A percentile compares a stretch with the other conserved stretches of the same genome.
Conservation (phyloP, 2,888 invertebrate species). For the Agapostemon virescens region DNA sequence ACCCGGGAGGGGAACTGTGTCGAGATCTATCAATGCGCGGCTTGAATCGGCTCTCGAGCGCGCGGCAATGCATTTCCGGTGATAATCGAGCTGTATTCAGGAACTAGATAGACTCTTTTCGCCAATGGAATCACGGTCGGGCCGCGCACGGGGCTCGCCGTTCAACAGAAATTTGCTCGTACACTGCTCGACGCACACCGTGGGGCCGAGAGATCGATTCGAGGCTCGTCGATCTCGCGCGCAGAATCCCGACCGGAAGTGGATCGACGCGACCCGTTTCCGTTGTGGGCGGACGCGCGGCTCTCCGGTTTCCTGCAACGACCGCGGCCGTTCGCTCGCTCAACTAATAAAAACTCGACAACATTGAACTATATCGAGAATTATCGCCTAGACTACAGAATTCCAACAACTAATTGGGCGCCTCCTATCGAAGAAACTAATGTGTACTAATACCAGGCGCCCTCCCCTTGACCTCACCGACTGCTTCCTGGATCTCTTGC, state of each 20-base stretch:
- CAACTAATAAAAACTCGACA: constrained; percentile 74
- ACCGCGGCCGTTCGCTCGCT: constrained; percentile 51
- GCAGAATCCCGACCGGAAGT: neutral
- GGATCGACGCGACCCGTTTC: constrained; percentile 16
- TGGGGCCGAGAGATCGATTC: constrained; percentile 7
- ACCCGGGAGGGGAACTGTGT: neutral
- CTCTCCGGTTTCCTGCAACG: constrained; percentile 45
- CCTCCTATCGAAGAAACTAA: constrained; percentile 75
- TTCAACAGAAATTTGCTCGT: neutral
- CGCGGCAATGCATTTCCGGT: neutral
- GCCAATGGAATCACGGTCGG: neutral
- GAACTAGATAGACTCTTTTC: constrained; percentile 11
- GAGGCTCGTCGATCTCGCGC: constrained; percentile 17
- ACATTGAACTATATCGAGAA: constrained; percentile 77
- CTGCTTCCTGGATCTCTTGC: constrained; percentile 53
- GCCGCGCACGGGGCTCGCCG: neutral
- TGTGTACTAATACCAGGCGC: constrained; percentile 80
- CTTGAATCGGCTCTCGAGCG: neutral
- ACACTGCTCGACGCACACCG: neutral
- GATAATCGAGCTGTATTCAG: neutral
- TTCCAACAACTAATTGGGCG: constrained; percentile 79
- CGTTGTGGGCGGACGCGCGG: constrained; percentile 12
- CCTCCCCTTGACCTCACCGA: constrained; percentile 74
- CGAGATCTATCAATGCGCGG: constrained; percentile 9
- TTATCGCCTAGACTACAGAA: constrained; percentile 77